phyloP scores from a whole-genome alignment of 1,140 invertebrate species.

The Psilanteris sp. region DNA sequence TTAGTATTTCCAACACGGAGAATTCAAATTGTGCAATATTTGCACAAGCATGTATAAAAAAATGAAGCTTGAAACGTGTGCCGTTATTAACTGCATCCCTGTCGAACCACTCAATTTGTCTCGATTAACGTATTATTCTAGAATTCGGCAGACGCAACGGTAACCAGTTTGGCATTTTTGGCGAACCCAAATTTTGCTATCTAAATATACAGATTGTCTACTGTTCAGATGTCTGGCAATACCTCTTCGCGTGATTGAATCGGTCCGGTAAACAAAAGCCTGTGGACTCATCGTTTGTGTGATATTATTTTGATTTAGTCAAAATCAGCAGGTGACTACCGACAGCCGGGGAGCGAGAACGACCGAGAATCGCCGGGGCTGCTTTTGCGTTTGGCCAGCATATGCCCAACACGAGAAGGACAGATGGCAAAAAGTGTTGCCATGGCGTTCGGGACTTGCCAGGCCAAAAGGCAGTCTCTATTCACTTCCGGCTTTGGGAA shows the following conservation, averaged over 20 bases:
- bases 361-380: conserved; percentile 50
- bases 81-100: too few relatives aligned
- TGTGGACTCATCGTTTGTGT: conserved; percentile 22
- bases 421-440: conserved; percentile 69
- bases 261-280: conserved; percentile 10
- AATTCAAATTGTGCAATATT: too few relatives aligned
- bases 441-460: conserved; percentile 39
- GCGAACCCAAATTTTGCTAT: too few relatives aligned
- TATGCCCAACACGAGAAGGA: conserved; percentile 69
- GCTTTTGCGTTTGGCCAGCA: conserved; percentile 60
- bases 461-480: neutral
- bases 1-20: too few relatives aligned
- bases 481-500: conserved; percentile 52
- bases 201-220: too few relatives aligned
- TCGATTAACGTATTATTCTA: too few relatives aligned
- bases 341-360: conserved; percentile 72
- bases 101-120: too few relatives aligned
- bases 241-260: conserved; percentile 1
- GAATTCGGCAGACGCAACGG: too few relatives aligned
- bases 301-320: conserved; percentile 73
- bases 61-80: too few relatives aligned
- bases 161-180: too few relatives aligned
- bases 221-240: too few relatives aligned
- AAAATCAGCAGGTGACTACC: conserved; percentile 73
- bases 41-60: too few relatives aligned